Base-by-base conservation (phyloP, 1,140 invertebrate genomes). In the Latrodectus geometricus region DNA sequence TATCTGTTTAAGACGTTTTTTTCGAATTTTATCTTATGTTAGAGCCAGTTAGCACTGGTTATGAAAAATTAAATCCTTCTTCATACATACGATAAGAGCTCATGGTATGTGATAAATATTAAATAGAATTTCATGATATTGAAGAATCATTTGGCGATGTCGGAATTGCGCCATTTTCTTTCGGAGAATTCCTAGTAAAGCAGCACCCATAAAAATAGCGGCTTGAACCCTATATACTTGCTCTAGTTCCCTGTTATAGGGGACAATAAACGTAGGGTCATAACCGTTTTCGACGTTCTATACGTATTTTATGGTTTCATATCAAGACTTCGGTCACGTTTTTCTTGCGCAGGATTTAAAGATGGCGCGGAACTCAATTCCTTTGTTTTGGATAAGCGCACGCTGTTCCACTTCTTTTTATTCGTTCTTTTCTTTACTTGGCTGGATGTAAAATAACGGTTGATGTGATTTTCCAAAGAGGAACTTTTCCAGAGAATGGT, bases 241-340 rank as follows among this genome's bases (percentile, higher is more conserved):
- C 72, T 48, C 35, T 73, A 73, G 82, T 52, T 69, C 48, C 65
- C 82, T 84, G 73, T 84, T 84, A 76, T 69, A 76, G 48, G 82
- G 73, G 73, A 84, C 82, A 84, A 84, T 84, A 84, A 84, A 84
- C 82, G 72, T 76, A 54, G 56, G 82, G 82, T 84, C 82, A 84
- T 84, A 84, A 84, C 82, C 73, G 74, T 84, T 84, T 84, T 84
- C 82, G 82, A 76, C 82, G 82, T 84, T 73, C 82, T 84, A 84
- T 84, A 76, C 82, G 72, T 84, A 84, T 84, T 84, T 84, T 84
- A 84, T 84, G 82, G 81, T 76, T 61, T 84, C 82, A 76, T 84
- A 84, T 84, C 82, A 84, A 48, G 61, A 76, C 82, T 76, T 75
- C 48, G 73, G 82, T 84, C 72, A 75, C 82, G 82, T 75, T 35